These are phyloP conservation scores for Amblyopsis hoosieri DNA, from an alignment of 2,797 vertebrate species.

Conservation along the genomic window DNA sequence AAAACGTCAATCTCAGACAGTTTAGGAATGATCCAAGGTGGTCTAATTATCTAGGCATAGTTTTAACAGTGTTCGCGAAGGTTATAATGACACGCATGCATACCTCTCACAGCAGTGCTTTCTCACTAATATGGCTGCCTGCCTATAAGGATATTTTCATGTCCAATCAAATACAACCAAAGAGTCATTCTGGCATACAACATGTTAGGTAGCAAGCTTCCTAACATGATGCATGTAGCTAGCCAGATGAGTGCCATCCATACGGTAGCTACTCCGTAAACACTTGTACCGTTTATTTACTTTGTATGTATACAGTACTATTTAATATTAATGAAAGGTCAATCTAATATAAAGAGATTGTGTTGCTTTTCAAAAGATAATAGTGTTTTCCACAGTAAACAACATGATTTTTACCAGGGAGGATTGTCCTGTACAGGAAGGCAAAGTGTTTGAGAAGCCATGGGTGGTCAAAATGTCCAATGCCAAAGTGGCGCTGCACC, in stretches of 20 bases:
- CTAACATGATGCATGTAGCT: neutral
- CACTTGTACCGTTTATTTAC: conserved; percentile 11
- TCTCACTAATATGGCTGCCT: conserved; percentile 13
- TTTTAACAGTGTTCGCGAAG: conserved; percentile 44
- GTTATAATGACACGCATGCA: conserved; percentile 50
- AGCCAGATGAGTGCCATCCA: conserved; percentile 23
- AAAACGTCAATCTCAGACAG: conserved; percentile 21
- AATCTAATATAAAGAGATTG: neutral
- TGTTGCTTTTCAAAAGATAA: conserved; percentile 5
- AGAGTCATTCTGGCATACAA: conserved; percentile 4
- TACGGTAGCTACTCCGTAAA: conserved; percentile 10
- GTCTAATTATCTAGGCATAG: conserved; percentile 32
- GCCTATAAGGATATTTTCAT: conserved; percentile 15
- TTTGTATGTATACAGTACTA: conserved; percentile 10
- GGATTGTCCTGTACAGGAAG: conserved; percentile 93
- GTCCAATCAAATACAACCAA: conserved; percentile 20
- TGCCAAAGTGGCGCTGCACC: conserved; percentile 93
- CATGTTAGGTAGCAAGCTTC: neutral
- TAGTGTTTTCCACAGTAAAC: neutral
- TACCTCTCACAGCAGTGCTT: conserved; percentile 37
- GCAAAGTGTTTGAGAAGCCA: conserved; percentile 98
- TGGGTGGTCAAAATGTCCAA: conserved; percentile 92
- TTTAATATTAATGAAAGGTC: neutral
- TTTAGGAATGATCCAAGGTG: conserved; percentile 10
- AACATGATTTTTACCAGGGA: conserved; percentile 82